Conservation (phyloP, 2,888 invertebrate genomes). For the Hydraecia micacea region DNA sequence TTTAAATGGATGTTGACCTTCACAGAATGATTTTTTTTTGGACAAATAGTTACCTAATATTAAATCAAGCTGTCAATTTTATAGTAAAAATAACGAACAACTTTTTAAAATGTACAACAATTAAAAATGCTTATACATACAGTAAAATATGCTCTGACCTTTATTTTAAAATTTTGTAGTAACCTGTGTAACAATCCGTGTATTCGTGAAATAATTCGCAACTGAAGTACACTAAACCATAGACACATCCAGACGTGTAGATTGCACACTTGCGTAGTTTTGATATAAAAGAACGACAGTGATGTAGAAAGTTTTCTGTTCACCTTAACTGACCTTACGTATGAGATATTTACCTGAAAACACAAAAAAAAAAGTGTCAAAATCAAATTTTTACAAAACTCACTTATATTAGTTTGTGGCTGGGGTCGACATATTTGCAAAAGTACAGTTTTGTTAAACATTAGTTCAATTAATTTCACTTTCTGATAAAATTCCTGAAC, state of each 20-base stretch:
- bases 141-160: slow-evolving; percentile 19
- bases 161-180: background rate
- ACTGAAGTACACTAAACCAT: slow-evolving; percentile 41
- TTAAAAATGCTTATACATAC: slow-evolving; percentile 26
- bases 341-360: slow-evolving; percentile 62
- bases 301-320: slow-evolving; percentile 64
- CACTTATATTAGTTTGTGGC: background rate
- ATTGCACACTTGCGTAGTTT: slow-evolving; percentile 59
- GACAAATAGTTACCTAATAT: slow-evolving; percentile 9
- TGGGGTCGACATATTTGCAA: background rate
- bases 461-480: background rate
- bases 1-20: slow-evolving; percentile 51
- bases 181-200: slow-evolving; percentile 24
- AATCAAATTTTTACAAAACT: background rate
- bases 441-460: background rate
- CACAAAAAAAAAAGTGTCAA: slow-evolving; percentile 7
- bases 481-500: background rate
- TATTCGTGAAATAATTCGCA: slow-evolving; percentile 43
- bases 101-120: slow-evolving; percentile 27
- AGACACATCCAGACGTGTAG: slow-evolving; percentile 55
- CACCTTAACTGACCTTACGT: slow-evolving; percentile 51
- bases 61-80: slow-evolving; percentile 18
- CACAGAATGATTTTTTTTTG: slow-evolving; percentile 20
- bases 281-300: slow-evolving; percentile 65
- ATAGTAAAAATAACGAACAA: slow-evolving; percentile 4